These are phyloP conservation scores for Chunga burmeisteri DNA, from an alignment of 2,113 vertebrate species.

Conservation along the genomic window DNA sequence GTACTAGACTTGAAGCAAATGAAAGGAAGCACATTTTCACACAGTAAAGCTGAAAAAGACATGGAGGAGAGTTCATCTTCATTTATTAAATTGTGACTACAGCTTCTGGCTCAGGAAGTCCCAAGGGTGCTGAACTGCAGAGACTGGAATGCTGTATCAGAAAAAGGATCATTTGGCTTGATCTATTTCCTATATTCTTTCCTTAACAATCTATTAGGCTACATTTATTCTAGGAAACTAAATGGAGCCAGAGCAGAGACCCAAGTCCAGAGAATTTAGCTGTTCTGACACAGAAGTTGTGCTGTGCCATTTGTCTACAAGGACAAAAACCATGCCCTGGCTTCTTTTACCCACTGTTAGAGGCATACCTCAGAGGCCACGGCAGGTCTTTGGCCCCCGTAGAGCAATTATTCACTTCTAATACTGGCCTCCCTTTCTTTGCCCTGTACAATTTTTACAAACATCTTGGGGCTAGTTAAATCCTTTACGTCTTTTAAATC, in stretches of 20 bases:
- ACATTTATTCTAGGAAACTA: neutral
- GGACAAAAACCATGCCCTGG: neutral
- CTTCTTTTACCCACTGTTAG: neutral
- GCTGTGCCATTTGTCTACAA: neutral
- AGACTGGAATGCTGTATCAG: neutral
- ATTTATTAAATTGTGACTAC: neutral
- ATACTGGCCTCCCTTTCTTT: neutral
- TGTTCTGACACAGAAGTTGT: neutral
- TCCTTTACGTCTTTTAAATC: neutral
- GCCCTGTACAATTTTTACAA: neutral
- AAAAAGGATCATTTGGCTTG: neutral
- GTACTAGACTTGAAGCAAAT: neutral
- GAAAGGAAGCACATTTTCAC: neutral
- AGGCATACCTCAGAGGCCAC: neutral
- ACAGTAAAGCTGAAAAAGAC: neutral
- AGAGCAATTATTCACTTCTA: neutral
- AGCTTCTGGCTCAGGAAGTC: neutral
- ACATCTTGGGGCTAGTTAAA: neutral
- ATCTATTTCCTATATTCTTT: neutral
- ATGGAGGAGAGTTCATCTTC: neutral
- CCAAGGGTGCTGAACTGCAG: neutral
- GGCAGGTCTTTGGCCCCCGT: neutral
- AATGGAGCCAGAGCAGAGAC: neutral
- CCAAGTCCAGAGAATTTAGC: neutral
- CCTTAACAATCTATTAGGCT: neutral